These are phyloP conservation scores for Agrochola macilenta DNA, from an alignment of 2,888 invertebrate species.

Conservation along the genomic window DNA sequence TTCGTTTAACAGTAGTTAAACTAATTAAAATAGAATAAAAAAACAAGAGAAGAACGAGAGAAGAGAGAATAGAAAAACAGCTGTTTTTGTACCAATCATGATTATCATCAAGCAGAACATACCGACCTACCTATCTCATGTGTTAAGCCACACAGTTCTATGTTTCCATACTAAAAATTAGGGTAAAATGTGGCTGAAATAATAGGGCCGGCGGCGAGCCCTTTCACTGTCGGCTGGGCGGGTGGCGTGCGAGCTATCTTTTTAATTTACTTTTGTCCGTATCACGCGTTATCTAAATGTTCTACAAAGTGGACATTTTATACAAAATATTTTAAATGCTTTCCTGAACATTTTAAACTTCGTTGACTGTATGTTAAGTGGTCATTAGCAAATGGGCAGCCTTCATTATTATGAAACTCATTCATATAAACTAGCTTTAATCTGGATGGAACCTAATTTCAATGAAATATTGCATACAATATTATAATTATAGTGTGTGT, in stretches of 20 bases:
- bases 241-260: constrained; percentile 53
- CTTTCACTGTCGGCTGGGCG: constrained; percentile 60
- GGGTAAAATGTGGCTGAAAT: constrained; percentile 71
- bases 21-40: no score
- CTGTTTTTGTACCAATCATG: neutral
- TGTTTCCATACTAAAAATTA: constrained; percentile 62
- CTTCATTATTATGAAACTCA: neutral
- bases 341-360: constrained; percentile 37
- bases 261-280: constrained; percentile 68
- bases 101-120: neutral
- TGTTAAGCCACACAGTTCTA: constrained; percentile 36
- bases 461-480: neutral
- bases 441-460: neutral
- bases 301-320: constrained; percentile 55
- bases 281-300: constrained; percentile 62
- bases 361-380: constrained; percentile 12
- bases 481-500: neutral
- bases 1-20: neutral
- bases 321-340: constrained; percentile 38
- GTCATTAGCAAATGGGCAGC: constrained; percentile 13
- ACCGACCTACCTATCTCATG: neutral
- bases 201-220: constrained; percentile 64
- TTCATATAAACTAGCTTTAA: neutral
- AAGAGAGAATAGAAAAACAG: no score
- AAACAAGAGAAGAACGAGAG: no score